phyloP scores from a whole-genome alignment of 2,797 vertebrate genomes.

The Mycteria americana region DNA sequence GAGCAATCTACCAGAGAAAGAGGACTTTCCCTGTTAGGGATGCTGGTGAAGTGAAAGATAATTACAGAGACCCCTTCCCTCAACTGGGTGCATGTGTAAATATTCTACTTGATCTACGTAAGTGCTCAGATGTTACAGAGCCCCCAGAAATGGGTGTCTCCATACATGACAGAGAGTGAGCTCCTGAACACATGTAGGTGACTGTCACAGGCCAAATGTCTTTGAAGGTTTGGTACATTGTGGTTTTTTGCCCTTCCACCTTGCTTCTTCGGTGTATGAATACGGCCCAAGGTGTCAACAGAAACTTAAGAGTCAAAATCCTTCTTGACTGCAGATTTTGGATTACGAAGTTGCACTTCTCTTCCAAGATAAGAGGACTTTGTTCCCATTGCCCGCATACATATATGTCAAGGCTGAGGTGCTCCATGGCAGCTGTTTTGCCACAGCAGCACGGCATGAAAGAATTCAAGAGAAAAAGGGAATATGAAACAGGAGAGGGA shows the following conservation, averaged over 20 bases:
- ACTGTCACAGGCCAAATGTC: background rate
- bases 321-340: background rate
- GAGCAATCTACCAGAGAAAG: conserved; percentile 63
- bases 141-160: background rate
- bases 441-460: background rate
- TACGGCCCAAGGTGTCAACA: fast-evolving
- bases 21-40: conserved; percentile 63
- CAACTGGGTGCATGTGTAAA: background rate
- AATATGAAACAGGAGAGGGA: background rate
- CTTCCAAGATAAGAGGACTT: background rate
- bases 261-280: background rate
- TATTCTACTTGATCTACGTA: background rate
- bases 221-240: background rate
- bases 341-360: background rate
- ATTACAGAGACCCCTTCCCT: conserved; percentile 44
- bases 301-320: background rate
- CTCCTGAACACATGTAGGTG: background rate
- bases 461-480: background rate
- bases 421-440: background rate
- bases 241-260: background rate
- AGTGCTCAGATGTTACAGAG: background rate
- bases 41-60: conserved; percentile 61
- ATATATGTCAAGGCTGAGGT: background rate
- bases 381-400: background rate
- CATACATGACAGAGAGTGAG: background rate